phyloP scores from a whole-genome alignment of 2,797 vertebrate genomes.

The Limnodromus scolopaceus region DNA sequence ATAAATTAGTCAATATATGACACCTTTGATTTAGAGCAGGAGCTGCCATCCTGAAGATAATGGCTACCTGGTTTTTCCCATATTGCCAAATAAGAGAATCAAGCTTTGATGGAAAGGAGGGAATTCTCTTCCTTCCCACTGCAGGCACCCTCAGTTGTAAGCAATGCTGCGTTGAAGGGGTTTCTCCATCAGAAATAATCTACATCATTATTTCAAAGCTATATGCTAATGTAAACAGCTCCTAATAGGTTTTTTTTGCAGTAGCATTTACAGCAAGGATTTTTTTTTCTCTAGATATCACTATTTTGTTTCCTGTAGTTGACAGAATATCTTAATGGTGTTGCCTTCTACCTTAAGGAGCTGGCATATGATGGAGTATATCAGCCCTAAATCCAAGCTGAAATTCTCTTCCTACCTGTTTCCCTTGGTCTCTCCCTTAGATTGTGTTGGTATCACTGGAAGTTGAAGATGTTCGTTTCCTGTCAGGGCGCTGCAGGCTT shows the following conservation, averaged over 20 bases:
- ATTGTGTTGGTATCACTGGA: neutral
- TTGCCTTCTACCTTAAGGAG: neutral
- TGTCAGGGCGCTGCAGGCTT: neutral
- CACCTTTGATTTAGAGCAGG: neutral
- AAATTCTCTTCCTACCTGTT: neutral
- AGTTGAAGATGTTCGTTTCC: neutral
- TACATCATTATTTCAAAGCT: slow-evolving; percentile 8
- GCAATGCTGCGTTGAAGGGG: neutral
- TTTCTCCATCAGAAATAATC: neutral
- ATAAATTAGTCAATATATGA: neutral
- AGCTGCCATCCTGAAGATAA: neutral
- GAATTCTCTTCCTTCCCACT: neutral
- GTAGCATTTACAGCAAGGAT: neutral
- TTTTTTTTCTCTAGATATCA: neutral
- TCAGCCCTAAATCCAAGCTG: neutral
- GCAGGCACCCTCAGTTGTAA: neutral
- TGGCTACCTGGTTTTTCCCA: neutral
- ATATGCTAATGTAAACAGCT: neutral
- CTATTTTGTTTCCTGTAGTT: neutral
- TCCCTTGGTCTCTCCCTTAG: neutral
- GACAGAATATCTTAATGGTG: neutral
- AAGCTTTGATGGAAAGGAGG: neutral
- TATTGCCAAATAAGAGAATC: neutral
- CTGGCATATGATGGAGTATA: neutral
- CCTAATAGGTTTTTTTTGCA: neutral